These are phyloP conservation scores for Drosophila bocki DNA, from an alignment of 1,140 invertebrate genomes.

Conservation along the genomic window DNA sequence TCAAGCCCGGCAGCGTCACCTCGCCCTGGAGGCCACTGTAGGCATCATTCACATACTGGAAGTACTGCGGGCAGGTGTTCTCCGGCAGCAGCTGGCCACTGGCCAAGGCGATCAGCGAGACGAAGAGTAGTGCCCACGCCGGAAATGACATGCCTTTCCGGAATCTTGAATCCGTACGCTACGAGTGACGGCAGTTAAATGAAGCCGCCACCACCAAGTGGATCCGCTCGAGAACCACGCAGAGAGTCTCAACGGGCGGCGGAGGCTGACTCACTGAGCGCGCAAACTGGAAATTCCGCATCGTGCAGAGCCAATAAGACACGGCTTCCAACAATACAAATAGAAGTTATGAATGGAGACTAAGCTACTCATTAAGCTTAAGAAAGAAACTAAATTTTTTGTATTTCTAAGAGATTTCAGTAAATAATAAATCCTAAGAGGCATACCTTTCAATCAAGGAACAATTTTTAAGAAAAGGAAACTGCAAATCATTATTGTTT, in stretches of 20 bases:
- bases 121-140: constrained; percentile 1
- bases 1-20: constrained; percentile 43
- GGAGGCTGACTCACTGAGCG: constrained; percentile 31
- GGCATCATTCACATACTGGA: constrained; percentile 49
- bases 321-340: constrained; percentile 12
- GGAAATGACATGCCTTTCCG: constrained; percentile 32
- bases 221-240: constrained; percentile 2
- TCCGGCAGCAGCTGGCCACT: constrained; percentile 46
- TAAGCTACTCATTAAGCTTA: background rate
- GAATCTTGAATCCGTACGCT: constrained; percentile 26
- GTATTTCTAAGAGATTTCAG: background rate
- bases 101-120: constrained; percentile 16
- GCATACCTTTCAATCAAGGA: background rate
- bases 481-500: background rate
- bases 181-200: constrained; percentile 33
- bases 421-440: background rate
- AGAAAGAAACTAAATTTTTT: background rate
- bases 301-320: constrained; percentile 50
- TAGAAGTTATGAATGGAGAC: background rate
- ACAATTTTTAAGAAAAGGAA: background rate
- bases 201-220: constrained; percentile 10
- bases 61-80: constrained; percentile 48
- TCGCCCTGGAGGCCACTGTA: constrained; percentile 41
- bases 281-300: constrained; percentile 71
- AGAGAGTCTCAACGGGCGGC: constrained; percentile 3